Conservation (phyloP, 2,797 vertebrate species). For the Enteromius thamalakanensis region DNA sequence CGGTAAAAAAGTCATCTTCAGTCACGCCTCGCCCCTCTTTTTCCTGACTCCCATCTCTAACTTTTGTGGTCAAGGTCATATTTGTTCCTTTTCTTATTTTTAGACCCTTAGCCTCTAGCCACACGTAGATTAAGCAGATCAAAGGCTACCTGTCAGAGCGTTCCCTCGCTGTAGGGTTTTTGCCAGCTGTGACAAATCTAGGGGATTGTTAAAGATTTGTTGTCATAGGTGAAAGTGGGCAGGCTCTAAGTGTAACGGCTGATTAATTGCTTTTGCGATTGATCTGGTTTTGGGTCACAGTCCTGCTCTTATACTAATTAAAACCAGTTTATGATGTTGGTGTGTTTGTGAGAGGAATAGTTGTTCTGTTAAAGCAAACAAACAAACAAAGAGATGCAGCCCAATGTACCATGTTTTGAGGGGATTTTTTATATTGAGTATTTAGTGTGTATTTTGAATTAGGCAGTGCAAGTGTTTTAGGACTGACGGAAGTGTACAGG, state of each 20-base stretch:
- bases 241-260: neutral
- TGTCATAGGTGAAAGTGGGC: neutral
- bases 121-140: constrained; percentile 38
- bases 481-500: neutral
- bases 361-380: neutral
- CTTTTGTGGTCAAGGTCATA: constrained; percentile 33
- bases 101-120: constrained; percentile 39
- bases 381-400: neutral
- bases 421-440: neutral
- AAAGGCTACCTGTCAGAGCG: constrained; percentile 45
- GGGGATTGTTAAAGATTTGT: constrained; percentile 3
- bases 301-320: neutral
- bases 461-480: neutral
- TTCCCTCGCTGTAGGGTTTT: neutral
- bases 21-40: neutral
- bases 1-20: constrained; percentile 45
- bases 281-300: neutral
- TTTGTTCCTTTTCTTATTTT: constrained; percentile 55
- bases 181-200: constrained; percentile 15
- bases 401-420: neutral
- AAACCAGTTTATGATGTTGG: neutral
- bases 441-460: neutral
- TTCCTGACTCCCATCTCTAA: constrained; percentile 25
- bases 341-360: neutral
- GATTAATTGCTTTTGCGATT: neutral